phyloP scores from a whole-genome alignment of 1,140 invertebrate species.

The Atta cephalotes region DNA sequence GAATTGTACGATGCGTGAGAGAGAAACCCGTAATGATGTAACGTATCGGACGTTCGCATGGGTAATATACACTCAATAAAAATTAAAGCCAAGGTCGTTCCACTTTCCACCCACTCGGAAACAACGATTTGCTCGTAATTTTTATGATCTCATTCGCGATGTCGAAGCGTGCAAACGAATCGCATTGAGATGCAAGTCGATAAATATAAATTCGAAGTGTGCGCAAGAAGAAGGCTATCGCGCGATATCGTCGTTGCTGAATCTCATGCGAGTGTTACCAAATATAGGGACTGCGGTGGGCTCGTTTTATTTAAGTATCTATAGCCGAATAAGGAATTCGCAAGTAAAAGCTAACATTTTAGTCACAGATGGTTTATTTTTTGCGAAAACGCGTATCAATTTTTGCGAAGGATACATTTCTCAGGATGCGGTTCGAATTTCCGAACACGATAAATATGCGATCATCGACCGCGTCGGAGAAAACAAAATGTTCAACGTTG shows the following conservation, averaged over 20 bases:
- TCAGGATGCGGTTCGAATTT: background rate
- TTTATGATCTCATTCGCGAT: constrained; percentile 58
- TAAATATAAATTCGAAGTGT: constrained; percentile 38
- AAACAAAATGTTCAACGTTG: background rate
- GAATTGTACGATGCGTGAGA: constrained; percentile 48
- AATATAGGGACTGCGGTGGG: constrained; percentile 48
- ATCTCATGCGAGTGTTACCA: constrained; percentile 53
- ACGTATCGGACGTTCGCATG: constrained; percentile 47
- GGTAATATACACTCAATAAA: constrained; percentile 53
- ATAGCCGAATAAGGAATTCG: constrained; percentile 43
- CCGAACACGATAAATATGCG: background rate
- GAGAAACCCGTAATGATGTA: constrained; percentile 63
- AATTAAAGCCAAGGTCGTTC: constrained; percentile 83
- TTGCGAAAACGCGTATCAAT: background rate
- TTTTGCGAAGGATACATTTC: background rate
- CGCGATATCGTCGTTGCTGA: constrained; percentile 48
- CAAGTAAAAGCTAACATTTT: constrained; percentile 5
- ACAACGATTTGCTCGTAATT: constrained; percentile 55
- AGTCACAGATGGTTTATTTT: constrained; percentile 15
- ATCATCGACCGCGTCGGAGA: background rate
- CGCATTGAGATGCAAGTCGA: constrained; percentile 22
- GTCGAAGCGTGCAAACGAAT: background rate
- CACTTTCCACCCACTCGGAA: constrained; percentile 79
- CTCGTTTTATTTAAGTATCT: constrained; percentile 46
- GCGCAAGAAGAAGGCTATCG: constrained; percentile 36